Conservation (phyloP, 1,140 invertebrate species). For the Mactra quadrangularis region DNA sequence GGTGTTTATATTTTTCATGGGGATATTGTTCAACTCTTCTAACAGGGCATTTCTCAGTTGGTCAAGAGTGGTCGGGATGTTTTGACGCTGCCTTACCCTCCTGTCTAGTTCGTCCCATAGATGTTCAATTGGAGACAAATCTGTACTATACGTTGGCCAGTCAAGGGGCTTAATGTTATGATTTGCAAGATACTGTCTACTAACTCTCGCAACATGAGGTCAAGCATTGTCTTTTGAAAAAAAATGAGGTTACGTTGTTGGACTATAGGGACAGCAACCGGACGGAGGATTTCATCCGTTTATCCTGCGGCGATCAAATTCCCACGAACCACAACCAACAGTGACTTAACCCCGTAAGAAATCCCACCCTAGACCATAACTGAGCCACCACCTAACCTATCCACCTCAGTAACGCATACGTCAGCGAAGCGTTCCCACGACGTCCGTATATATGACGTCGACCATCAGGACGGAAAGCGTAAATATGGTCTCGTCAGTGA, state of each 20-base stretch:
- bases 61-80: too few relatives aligned
- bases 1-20: too few relatives aligned
- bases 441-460: too few relatives aligned
- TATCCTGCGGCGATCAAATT: background rate
- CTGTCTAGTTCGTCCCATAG: background rate
- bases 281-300: background rate
- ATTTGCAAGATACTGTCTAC: background rate
- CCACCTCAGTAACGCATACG: too few relatives aligned
- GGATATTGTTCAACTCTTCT: too few relatives aligned
- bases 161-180: background rate
- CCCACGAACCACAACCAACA: background rate
- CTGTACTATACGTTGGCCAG: background rate
- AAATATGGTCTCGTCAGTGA: too few relatives aligned
- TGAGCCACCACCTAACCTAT: too few relatives aligned
- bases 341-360: background rate
- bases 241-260: too few relatives aligned
- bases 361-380: background rate
- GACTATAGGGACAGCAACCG: background rate
- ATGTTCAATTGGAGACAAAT: conserved; percentile 15
- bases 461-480: too few relatives aligned
- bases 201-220: background rate
- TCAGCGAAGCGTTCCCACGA: too few relatives aligned
- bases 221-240: background rate
- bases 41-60: too few relatives aligned
- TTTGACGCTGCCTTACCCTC: too few relatives aligned